phyloP scores from a whole-genome alignment of 2,113 vertebrate genomes.

The Podarcis muralis region DNA sequence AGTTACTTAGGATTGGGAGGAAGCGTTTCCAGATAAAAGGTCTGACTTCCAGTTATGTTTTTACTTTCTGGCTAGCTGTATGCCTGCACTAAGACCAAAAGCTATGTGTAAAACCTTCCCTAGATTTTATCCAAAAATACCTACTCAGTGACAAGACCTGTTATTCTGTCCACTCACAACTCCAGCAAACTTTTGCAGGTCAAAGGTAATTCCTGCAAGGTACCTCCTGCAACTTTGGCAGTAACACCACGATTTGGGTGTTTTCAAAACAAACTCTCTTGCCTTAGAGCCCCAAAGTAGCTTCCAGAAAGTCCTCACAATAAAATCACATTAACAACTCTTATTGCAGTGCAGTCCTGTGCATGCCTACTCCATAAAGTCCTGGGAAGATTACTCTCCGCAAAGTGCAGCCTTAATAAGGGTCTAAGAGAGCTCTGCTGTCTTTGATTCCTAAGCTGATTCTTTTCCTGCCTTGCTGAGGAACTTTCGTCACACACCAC shows the following conservation, averaged over 20 bases:
- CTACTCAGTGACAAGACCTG: neutral
- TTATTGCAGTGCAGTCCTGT: neutral
- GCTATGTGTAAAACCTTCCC: neutral
- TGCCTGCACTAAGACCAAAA: neutral
- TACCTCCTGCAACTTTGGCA: neutral
- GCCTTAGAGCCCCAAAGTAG: neutral
- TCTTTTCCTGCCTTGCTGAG: neutral
- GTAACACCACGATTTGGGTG: fast-evolving
- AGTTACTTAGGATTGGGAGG: too few relatives aligned
- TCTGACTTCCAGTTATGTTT: neutral
- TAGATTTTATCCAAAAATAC: too few relatives aligned
- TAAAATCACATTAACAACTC: neutral
- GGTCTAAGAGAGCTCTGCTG: too few relatives aligned
- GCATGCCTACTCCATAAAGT: too few relatives aligned
- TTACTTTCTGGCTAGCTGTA: too few relatives aligned
- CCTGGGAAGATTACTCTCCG: too few relatives aligned
- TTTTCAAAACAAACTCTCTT: neutral
- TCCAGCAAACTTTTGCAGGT: neutral
- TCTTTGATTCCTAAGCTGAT: neutral
- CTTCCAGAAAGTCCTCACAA: neutral
- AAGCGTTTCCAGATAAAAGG: neutral
- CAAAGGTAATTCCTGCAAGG: neutral
- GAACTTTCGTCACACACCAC: neutral
- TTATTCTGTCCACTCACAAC: fast-evolving
- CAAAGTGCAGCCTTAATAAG: too few relatives aligned